Evolutionary conservation across 1,140 invertebrate genomes (phyloP), one percentile per base, ranked within the genome.

Genomic region (Episyrphus balteatus): DNA sequence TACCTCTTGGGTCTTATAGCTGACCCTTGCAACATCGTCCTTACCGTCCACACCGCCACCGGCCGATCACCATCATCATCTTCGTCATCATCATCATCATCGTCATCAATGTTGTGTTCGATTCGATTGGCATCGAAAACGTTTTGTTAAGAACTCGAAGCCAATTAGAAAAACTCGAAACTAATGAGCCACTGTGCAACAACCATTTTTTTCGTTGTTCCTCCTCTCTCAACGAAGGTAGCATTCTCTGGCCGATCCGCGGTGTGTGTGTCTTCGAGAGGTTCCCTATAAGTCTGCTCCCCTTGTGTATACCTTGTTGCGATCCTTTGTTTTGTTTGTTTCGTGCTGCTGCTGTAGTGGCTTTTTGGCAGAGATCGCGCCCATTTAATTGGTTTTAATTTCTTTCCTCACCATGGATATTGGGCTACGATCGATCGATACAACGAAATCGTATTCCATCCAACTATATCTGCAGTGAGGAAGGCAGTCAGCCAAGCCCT

Each of bases 321-420:
- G 21, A 26, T 26, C 21, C 21, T 26, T 26, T 26, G 21, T 26
- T 26, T 26, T 26, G 21, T 26, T 26, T 26, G 21, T 26, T 26
- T 26, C 21, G 21, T 26, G 21, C 21, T 26, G 21, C 21, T 37
- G 13, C 11, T 37, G 21, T 8, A 5, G 21, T 17, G 3, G 21
- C 21, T 26, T 26, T 26, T 26, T 26, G 21, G 21, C 21, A 26
- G 21, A 26, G 40, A 18, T 42, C 19, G 40, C 40, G 40, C 40
- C 40, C 40, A 18, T 42, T 42, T 42, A 42, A 42, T 42, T 42
- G 40, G 40, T 42, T 42, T 42, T 42, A 42, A 42, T 42, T 42
- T 42, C 40, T 42, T 42, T 18, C 40, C 18, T 17, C 15, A 13
- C 40, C 15, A 21, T 21, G 40, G 36, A 37, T 17, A 37, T 14